A percentile compares a stretch with the other conserved stretches of the same genome.
phyloP scores from a whole-genome alignment of 2,888 invertebrate species.

The Catocala fraxini region DNA sequence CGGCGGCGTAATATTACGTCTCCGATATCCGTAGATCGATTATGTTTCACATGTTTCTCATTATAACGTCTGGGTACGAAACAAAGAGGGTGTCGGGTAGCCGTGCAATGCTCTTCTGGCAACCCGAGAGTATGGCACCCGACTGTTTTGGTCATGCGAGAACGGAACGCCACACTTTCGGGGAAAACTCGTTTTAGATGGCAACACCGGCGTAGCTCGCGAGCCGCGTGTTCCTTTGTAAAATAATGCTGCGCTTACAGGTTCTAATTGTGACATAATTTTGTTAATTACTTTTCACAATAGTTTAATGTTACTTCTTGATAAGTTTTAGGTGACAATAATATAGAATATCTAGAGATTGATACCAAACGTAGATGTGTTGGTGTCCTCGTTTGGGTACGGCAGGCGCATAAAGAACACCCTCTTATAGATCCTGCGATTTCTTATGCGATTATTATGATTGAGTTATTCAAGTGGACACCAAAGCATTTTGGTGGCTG shows the following conservation, averaged over 20 bases:
- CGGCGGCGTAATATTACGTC: constrained; percentile 73
- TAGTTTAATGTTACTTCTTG: constrained; percentile 21
- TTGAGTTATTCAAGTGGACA: too few relatives aligned
- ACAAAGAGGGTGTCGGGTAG: constrained; percentile 80
- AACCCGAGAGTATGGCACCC: constrained; percentile 62
- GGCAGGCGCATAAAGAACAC: too few relatives aligned
- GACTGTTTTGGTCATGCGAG: constrained; percentile 78
- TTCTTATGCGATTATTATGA: too few relatives aligned
- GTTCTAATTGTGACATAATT: constrained; percentile 42
- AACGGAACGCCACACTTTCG: constrained; percentile 73
- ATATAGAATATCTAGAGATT: too few relatives aligned
- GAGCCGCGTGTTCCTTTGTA: constrained; percentile 60
- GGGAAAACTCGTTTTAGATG: constrained; percentile 68
- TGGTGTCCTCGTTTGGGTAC: too few relatives aligned
- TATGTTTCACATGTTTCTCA: constrained; percentile 84
- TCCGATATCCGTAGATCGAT: constrained; percentile 80
- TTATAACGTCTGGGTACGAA: constrained; percentile 83
- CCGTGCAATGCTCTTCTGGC: constrained; percentile 75
- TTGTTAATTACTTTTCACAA: constrained; percentile 26
- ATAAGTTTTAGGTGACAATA: not conserved
- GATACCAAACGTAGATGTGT: too few relatives aligned
- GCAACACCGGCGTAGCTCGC: constrained; percentile 58
- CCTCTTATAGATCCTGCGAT: too few relatives aligned
- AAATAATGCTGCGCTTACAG: constrained; percentile 55
- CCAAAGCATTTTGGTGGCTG: too few relatives aligned